Percentiles rank a stretch among this genome's conserved stretches.
Evolutionary conservation across 92 coral and sea anemone species (phyloP).

Genomic region (Actinostola sp.): DNA sequence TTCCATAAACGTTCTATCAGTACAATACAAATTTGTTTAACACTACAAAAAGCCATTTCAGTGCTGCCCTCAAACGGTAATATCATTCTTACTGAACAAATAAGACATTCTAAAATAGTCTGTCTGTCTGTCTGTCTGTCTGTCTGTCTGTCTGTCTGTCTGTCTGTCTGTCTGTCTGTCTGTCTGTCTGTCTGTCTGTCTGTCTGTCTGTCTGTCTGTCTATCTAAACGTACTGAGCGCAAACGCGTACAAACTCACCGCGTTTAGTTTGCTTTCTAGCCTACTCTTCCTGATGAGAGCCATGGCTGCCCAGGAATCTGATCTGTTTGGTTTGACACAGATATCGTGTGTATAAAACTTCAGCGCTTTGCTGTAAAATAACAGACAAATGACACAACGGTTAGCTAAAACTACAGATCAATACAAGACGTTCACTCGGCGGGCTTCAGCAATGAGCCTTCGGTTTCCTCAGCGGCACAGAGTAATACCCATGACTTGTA

Average conservation of each 20-base stretch:
- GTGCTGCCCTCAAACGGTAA: too few species aligned
- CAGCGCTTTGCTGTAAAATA: slow-evolving; percentile 88
- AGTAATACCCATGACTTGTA: too few species aligned
- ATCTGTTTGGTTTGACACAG: slow-evolving; percentile 88
- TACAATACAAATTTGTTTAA: too few species aligned
- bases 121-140: background rate
- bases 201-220: background rate
- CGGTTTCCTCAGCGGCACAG: too few species aligned
- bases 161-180: background rate
- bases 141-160: slow-evolving; percentile 2
- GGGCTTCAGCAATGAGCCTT: too few species aligned
- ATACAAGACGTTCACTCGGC: too few species aligned
- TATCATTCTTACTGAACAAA: too few species aligned
- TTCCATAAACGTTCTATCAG: too few species aligned
- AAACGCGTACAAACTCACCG: slow-evolving; percentile 75
- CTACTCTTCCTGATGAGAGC: slow-evolving; percentile 94
- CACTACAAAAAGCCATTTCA: too few species aligned
- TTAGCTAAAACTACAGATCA: too few species aligned
- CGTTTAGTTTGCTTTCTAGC: slow-evolving; percentile 92
- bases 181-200: background rate
- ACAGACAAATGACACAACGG: too few species aligned
- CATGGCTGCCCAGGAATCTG: slow-evolving; percentile 99
- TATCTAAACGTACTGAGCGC: too few species aligned
- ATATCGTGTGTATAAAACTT: slow-evolving; percentile 97
- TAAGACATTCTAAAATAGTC: background rate